Evolutionary conservation across 1,140 invertebrate genomes (phyloP).

Genomic region (Calliopsis andreniformis): DNA sequence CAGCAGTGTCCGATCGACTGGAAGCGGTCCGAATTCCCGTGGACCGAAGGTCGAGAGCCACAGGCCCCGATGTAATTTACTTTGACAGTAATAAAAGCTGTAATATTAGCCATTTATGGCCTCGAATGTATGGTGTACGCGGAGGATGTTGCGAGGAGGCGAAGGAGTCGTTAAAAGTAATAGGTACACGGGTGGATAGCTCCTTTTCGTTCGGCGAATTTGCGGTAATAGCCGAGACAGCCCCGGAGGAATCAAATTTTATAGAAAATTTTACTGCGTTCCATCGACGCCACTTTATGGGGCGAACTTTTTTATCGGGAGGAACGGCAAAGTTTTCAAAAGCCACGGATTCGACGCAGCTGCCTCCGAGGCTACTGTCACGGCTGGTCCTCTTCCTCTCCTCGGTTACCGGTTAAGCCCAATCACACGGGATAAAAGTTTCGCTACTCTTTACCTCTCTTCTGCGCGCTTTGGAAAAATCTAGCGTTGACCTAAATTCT

Average conservation of each 20-base stretch:
- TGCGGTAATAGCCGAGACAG: conserved; percentile 47
- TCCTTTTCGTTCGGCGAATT: conserved; percentile 40
- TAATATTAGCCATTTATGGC: conserved; percentile 51
- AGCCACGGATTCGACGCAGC: conserved; percentile 41
- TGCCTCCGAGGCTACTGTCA: background rate
- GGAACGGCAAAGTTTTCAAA: conserved; percentile 38
- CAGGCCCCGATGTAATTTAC: conserved; percentile 34
- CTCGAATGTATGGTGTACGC: conserved; percentile 23
- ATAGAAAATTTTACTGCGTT: conserved; percentile 53
- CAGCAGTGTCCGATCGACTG: background rate
- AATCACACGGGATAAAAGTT: conserved; percentile 40
- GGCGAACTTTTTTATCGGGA: conserved; percentile 41
- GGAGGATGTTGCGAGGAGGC: conserved; percentile 29
- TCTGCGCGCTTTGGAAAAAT: background rate
- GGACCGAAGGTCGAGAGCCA: background rate
- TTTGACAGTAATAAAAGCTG: conserved; percentile 54
- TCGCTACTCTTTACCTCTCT: background rate
- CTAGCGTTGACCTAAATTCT: conserved; percentile 11
- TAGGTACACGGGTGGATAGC: conserved; percentile 43
- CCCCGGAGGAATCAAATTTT: conserved; percentile 45
- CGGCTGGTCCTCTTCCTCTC: conserved; percentile 1
- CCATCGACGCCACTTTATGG: conserved; percentile 46
- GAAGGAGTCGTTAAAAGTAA: conserved; percentile 52
- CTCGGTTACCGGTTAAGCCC: conserved; percentile 28
- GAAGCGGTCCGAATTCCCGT: conserved; percentile 8